phyloP scores from a whole-genome alignment of 2,797 vertebrate species.

The Lagorchestes hirsutus region DNA sequence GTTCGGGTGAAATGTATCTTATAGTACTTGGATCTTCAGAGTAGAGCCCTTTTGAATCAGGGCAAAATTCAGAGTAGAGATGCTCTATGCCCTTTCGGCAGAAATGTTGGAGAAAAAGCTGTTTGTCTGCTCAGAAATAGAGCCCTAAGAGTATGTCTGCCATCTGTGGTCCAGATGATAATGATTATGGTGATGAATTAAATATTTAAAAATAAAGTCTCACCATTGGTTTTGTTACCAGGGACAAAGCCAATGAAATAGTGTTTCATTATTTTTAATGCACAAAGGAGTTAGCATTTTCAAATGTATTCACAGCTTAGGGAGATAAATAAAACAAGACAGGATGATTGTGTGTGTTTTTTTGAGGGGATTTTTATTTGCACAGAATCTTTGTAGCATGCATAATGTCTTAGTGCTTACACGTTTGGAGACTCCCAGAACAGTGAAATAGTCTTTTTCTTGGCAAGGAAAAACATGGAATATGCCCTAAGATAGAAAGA shows the following conservation, averaged over 20 bases:
- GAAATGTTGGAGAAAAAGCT: conserved; percentile 54
- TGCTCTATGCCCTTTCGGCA: conserved; percentile 2
- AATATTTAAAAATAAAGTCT: conserved; percentile 57
- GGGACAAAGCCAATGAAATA: conserved; percentile 47
- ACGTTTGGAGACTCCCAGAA: background rate
- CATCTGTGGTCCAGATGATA: conserved; percentile 61
- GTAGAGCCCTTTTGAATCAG: conserved; percentile 41
- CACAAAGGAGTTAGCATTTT: conserved; percentile 37
- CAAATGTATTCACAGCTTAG: conserved; percentile 21
- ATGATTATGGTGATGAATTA: conserved; percentile 46
- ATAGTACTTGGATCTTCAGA: conserved; percentile 24
- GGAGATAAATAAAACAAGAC: conserved; percentile 29
- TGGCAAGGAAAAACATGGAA: background rate
- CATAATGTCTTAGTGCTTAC: background rate
- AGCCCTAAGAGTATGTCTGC: conserved; percentile 54
- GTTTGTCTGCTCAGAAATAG: conserved; percentile 61
- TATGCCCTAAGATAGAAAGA: conserved; percentile 3
- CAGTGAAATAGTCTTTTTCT: background rate
- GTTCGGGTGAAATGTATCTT: conserved; percentile 30
- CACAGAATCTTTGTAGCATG: background rate
- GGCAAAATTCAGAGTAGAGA: conserved; percentile 57
- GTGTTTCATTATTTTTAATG: conserved; percentile 43
- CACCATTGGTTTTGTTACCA: conserved; percentile 54
- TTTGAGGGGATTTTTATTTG: conserved; percentile 28
- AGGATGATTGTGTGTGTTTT: background rate